A percentile compares a stretch with the other conserved stretches of the same genome.
phyloP scores from a whole-genome alignment of 30 jellyfish, hydroid and myxozoan genomes.

The Cassiopea andromeda region DNA sequence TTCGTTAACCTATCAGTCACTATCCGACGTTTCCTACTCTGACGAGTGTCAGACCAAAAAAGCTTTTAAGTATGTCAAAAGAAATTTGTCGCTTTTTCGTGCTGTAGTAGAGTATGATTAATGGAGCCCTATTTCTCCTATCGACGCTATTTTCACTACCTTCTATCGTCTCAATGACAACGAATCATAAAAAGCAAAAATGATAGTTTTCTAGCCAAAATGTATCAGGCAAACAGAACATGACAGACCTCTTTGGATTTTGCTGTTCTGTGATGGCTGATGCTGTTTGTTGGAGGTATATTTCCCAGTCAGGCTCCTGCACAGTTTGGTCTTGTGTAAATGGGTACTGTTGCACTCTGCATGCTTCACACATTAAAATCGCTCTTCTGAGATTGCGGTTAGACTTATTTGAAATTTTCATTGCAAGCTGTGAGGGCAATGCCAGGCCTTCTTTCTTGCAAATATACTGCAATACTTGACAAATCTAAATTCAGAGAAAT shows the following conservation, averaged over 20 bases:
- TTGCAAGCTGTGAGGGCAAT: conserved; percentile 77
- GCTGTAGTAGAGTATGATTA: no score
- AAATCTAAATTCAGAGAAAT: conserved; percentile 40
- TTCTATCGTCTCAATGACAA: background rate
- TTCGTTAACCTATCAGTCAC: no score
- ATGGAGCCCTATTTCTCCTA: no score
- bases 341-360: conserved; percentile 99
- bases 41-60: no score
- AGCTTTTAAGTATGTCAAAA: no score
- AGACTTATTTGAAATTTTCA: conserved; percentile 71
- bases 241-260: conserved; percentile 83
- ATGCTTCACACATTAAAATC: conserved; percentile 93
- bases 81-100: no score
- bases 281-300: conserved; percentile 86
- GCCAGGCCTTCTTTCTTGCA: conserved; percentile 91
- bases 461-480: conserved; percentile 71
- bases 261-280: conserved; percentile 87
- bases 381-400: conserved; percentile 95
- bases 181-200: no score
- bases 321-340: conserved; percentile 83
- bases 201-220: background rate
- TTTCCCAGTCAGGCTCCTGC: conserved; percentile 98
- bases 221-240: background rate
- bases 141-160: no score
- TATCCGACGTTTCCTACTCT: no score